Base-by-base conservation (phyloP, 2,113 vertebrate genomes). In the Bos indicus region DNA sequence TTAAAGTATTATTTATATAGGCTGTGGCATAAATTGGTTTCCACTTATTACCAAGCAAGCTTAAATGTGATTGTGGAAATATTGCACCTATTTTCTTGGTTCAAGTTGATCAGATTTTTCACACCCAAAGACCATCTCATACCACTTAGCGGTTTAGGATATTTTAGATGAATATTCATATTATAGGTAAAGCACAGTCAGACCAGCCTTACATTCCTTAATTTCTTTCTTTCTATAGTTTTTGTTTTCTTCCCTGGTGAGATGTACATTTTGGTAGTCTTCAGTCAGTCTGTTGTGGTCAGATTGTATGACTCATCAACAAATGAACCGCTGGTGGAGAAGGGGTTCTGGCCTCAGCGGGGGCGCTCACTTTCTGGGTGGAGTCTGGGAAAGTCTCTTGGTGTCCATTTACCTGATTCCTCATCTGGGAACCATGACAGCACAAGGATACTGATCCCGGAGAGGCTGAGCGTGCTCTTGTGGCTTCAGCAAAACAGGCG, bases 31-130 rank as follows among this genome's bases (percentile, higher is more conserved):
- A 94, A 19, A 92, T 81, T 97, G 40, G 21, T 83, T 97, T 95
- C 33, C 26, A 28, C 4, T 92, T 97, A 60, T 36, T 77, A 81
- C 77, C 54, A 90, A 84, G 64, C 57, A 96, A 77, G 16, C 71
- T 64, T 52, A 89, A 88, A 46, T 89, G 40, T 71, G 36, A 51
- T 88, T 91, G 19, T 74, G 28, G 71, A 87, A 40, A 56, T 88
- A 92, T 36, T 48, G 12, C 21, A 88, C 57, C 30, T 52, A 84
- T 83, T 81, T 96, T 67, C 23, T 94, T 77, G 11, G 89, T 78
- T 91, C 46, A 56, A 6, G 36, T 92, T 97, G 93, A 88, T 92
- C 16, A 83, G 74, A 36, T 94, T 82, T 97, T 96, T 94, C 80
- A 96, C 26, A 94, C 28, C 52, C 36, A 52, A 46, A 80, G 57